Evolutionary conservation across 2,113 vertebrate species (phyloP).

Genomic region (Pelodiscus sinensis): DNA sequence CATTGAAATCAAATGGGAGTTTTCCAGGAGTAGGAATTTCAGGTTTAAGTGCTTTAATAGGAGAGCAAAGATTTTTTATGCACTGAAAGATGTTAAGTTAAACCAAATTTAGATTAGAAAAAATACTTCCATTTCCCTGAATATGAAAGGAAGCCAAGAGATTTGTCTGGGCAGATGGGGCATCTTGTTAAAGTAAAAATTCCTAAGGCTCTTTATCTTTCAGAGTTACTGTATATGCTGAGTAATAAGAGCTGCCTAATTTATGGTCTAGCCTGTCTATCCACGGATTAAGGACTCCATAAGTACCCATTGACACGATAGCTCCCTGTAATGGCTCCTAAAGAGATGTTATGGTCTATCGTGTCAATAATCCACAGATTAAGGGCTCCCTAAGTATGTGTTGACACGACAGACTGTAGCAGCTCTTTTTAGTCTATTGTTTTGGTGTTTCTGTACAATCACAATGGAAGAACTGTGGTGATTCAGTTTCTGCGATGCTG

Average conservation of each 20-base stretch:
- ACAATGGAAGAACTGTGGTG: neutral
- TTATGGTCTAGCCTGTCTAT: slow-evolving; percentile 65
- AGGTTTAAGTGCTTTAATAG: neutral
- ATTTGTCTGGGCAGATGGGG: neutral
- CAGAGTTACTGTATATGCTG: neutral
- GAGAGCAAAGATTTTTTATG: neutral
- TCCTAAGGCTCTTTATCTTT: slow-evolving; percentile 27
- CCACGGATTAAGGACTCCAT: slow-evolving; percentile 29
- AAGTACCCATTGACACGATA: slow-evolving; percentile 54
- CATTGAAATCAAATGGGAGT: neutral
- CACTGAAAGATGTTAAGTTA: neutral
- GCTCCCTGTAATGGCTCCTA: slow-evolving; percentile 49
- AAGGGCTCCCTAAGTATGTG: slow-evolving; percentile 44
- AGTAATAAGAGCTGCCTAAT: slow-evolving; percentile 57
- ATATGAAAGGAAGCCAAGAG: neutral
- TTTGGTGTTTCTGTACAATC: neutral
- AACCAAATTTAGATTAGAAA: neutral
- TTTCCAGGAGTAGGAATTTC: neutral
- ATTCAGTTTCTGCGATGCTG: neutral
- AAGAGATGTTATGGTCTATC: slow-evolving; percentile 58
- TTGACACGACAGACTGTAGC: slow-evolving; percentile 3
- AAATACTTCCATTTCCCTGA: neutral
- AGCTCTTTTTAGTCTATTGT: neutral
- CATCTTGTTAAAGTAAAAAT: slow-evolving; percentile 19
- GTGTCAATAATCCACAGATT: slow-evolving; percentile 68